These are phyloP conservation scores for Silurus asotus DNA, from an alignment of 2,113 vertebrate species.

Conservation along the genomic window DNA sequence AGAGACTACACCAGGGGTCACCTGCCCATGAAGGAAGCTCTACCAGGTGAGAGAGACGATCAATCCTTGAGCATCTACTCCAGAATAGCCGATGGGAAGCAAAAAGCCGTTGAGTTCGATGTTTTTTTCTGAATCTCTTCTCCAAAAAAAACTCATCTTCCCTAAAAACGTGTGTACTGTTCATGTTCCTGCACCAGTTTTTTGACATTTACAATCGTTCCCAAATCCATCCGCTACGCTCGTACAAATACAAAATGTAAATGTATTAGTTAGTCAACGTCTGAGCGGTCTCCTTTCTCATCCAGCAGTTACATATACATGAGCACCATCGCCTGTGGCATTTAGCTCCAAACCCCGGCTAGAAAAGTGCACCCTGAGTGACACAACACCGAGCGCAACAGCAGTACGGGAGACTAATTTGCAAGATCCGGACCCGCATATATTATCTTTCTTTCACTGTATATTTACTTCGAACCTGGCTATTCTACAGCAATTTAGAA, in stretches of 20 bases:
- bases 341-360: background rate
- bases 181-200: no score
- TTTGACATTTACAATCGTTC: no score
- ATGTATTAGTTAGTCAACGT: background rate
- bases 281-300: background rate
- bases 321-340: conserved; percentile 3
- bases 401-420: conserved; percentile 7
- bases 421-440: background rate
- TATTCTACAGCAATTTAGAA: background rate
- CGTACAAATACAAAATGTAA: conserved; percentile 1
- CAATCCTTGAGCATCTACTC: background rate
- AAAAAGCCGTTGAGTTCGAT: no score
- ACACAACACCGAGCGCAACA: background rate
- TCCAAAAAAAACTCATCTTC: no score
- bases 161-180: no score
- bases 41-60: background rate
- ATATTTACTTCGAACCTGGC: background rate
- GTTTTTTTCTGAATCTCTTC: no score
- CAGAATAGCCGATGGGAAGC: no score
- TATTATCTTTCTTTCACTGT: background rate
- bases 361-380: background rate
- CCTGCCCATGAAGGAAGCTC: background rate
- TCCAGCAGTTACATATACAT: background rate
- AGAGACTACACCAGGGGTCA: background rate
- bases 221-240: no score